Evolutionary conservation across 64 coral and sea anemone genomes (phyloP).

Genomic region (Hydrozoanthus tunicans): DNA sequence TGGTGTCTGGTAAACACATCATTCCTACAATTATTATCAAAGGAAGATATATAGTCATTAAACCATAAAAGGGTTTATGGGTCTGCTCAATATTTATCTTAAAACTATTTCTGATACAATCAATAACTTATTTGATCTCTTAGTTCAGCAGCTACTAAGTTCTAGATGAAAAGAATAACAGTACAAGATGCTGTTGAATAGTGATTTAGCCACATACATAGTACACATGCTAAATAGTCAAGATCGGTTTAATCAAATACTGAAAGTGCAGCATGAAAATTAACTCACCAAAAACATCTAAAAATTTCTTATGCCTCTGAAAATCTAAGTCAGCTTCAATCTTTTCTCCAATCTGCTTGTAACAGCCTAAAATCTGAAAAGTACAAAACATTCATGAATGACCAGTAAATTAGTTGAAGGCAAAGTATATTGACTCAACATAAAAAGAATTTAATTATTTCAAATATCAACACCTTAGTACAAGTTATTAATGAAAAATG

Average conservation of each 20-base stretch:
- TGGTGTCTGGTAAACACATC: conserved; percentile 33
- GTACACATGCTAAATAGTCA: too few species aligned
- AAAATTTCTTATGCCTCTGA: conserved; percentile 36
- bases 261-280: too few species aligned
- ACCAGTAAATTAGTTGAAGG: not conserved
- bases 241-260: too few species aligned
- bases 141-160: not conserved
- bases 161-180: too few species aligned
- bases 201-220: too few species aligned
- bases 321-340: conserved; percentile 1
- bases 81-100: too few species aligned
- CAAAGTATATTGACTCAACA: not conserved
- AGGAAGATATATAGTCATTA: not conserved
- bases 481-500: too few species aligned
- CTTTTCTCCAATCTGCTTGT: conserved; percentile 7
- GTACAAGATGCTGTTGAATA: too few species aligned
- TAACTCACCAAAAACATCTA: conserved; percentile 47
- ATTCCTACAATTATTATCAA: not conserved
- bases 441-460: not conserved
- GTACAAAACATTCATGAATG: not conserved
- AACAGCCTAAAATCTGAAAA: conserved; percentile 38
- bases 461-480: not conserved
- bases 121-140: too few species aligned
- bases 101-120: too few species aligned
- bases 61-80: not conserved